Percentiles rank a stretch among this genome's conserved stretches.
These are phyloP conservation scores for Pammene aurita DNA, from an alignment of 2,888 invertebrate genomes.

Conservation along the genomic window DNA sequence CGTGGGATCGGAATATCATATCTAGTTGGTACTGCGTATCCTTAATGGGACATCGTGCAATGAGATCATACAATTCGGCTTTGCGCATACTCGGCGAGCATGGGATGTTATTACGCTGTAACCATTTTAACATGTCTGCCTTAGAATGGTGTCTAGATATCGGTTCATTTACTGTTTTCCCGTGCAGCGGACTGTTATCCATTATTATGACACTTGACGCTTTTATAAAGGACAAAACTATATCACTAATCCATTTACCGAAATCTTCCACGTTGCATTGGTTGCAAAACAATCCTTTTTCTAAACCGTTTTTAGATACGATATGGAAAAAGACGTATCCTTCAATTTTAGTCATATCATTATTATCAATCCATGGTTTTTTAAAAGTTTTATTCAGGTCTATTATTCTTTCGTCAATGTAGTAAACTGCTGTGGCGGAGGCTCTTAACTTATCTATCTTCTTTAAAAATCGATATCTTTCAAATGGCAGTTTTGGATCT, in stretches of 20 bases:
- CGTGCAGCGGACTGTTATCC: constrained; percentile 54
- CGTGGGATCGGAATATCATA: constrained; percentile 55
- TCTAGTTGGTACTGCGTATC: constrained; percentile 51
- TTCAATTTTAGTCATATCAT: constrained; percentile 33
- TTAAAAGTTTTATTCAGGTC: constrained; percentile 45
- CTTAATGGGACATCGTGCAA: constrained; percentile 48
- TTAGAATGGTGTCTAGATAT: constrained; percentile 60
- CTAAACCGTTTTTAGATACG: constrained; percentile 50
- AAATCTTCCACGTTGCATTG: constrained; percentile 50
- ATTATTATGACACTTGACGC: constrained; percentile 57
- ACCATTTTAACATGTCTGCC: constrained; percentile 57
- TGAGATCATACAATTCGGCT: constrained; percentile 59
- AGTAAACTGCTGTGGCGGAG: constrained; percentile 50
- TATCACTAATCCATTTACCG: constrained; percentile 60
- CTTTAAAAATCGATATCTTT: constrained; percentile 56
- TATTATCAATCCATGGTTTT: constrained; percentile 45
- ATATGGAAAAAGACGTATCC: constrained; percentile 53
- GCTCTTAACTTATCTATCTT: constrained; percentile 53
- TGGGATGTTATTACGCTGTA: constrained; percentile 58
- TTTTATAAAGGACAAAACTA: constrained; percentile 51
- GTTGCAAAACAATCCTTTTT: constrained; percentile 54
- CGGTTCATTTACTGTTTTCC: constrained; percentile 42
- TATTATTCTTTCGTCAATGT: constrained; percentile 58
- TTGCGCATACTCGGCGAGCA: constrained; percentile 54
- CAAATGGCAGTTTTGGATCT: constrained; percentile 58